Evolutionary conservation across 2,113 vertebrate genomes (phyloP).

Genomic region (Bostrychus sinensis): DNA sequence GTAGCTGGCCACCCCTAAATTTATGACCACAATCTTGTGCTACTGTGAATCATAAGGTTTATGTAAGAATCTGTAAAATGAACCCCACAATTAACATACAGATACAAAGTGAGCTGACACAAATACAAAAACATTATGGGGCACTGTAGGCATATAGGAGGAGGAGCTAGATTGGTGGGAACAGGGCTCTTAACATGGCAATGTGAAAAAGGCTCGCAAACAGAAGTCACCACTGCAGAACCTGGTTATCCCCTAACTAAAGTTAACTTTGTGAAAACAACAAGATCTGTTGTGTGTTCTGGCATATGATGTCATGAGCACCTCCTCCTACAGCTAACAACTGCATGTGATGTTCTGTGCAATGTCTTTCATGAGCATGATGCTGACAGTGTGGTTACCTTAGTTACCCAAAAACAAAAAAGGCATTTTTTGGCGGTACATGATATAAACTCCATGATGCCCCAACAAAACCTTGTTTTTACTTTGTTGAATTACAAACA

Average conservation of each 20-base stretch:
- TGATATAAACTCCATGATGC: too few species aligned
- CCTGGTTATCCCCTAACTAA: neutral
- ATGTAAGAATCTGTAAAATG: neutral
- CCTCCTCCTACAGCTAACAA: neutral
- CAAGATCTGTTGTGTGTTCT: neutral
- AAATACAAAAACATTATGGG: neutral
- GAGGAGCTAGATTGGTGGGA: neutral
- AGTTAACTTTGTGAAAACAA: neutral
- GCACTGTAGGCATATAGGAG: neutral
- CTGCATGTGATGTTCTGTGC: too few species aligned
- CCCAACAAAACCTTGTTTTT: neutral
- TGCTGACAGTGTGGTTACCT: neutral
- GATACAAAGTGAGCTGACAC: conserved; percentile 12
- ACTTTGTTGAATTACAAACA: too few species aligned
- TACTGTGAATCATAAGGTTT: neutral
- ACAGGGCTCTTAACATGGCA: neutral
- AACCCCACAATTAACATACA: neutral
- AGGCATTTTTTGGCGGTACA: too few species aligned
- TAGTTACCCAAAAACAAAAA: neutral
- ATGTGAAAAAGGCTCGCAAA: neutral
- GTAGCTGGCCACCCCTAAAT: conserved; percentile 14
- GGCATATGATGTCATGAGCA: neutral
- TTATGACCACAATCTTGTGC: conserved; percentile 12
- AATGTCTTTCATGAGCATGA: neutral
- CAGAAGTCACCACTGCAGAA: neutral